Percentiles rank a stretch among this genome's conserved stretches.
Conservation (phyloP, 2,797 vertebrate species). For the Avahi laniger region DNA sequence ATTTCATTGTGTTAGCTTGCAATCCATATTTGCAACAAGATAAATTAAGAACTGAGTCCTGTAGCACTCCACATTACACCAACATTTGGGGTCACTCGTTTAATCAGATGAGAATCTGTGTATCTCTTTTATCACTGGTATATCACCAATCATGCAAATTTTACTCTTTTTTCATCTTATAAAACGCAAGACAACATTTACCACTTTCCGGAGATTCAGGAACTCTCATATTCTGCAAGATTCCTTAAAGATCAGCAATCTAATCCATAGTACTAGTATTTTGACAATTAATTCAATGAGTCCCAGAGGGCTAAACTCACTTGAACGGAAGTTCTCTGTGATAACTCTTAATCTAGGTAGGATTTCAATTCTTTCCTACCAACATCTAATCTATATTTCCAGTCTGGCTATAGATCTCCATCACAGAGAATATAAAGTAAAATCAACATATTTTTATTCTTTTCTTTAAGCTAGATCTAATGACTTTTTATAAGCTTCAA, state of each 20-base stretch:
- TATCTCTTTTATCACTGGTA: background rate
- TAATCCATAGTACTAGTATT: background rate
- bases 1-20: background rate
- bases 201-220: background rate
- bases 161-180: background rate
- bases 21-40: background rate
- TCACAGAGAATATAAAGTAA: conserved; percentile 12
- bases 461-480: background rate
- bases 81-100: background rate
- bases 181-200: background rate
- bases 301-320: background rate
- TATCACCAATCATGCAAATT: background rate
- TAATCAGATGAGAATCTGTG: background rate
- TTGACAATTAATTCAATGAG: conserved; percentile 16
- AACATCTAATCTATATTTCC: background rate
- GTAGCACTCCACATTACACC: background rate
- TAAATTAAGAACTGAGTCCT: background rate
- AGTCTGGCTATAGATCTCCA: background rate
- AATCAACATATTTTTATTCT: background rate
- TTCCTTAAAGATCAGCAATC: background rate
- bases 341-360: background rate
- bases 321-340: background rate
- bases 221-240: background rate
- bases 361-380: background rate
- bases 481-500: background rate